Conservation (phyloP, 2,113 vertebrate genomes). For the Phrynosoma platyrhinos region DNA sequence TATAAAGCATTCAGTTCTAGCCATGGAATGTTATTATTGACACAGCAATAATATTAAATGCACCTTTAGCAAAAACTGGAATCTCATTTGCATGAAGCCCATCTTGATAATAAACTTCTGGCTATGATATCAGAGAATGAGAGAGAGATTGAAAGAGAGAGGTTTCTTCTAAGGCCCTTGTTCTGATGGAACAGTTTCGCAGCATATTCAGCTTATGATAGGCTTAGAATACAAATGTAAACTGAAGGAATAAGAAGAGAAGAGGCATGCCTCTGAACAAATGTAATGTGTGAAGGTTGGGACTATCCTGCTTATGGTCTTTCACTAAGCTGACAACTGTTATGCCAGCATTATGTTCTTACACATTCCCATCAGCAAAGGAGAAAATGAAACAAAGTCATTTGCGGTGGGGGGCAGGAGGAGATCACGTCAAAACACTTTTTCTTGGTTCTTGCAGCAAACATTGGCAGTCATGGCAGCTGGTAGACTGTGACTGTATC, state of each 20-base stretch:
- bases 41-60: conserved; percentile 58
- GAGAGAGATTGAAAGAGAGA: conserved; percentile 34
- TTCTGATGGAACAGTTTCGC: conserved; percentile 61
- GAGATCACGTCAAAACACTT: too few relatives aligned
- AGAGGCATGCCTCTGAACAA: conserved; percentile 28
- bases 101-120: conserved; percentile 47
- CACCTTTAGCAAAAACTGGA: conserved; percentile 45
- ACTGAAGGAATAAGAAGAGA: conserved; percentile 25
- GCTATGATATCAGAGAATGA: conserved; percentile 52
- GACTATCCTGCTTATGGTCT: neutral
- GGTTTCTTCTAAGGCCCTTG: conserved; percentile 69
- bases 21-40: conserved; percentile 48
- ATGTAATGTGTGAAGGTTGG: conserved; percentile 23
- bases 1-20: conserved; percentile 46
- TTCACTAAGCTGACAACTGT: neutral
- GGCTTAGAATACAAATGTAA: conserved; percentile 70
- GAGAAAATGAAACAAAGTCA: conserved; percentile 36
- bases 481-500: too few relatives aligned
- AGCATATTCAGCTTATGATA: conserved; percentile 56
- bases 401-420: conserved; percentile 47
- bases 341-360: neutral
- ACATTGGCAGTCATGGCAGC: too few relatives aligned
- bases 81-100: conserved; percentile 51
- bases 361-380: neutral
- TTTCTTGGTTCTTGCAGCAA: too few relatives aligned